Evolutionary conservation across 2,797 vertebrate genomes (phyloP).

Genomic region (Kryptolebias ocellatus): DNA sequence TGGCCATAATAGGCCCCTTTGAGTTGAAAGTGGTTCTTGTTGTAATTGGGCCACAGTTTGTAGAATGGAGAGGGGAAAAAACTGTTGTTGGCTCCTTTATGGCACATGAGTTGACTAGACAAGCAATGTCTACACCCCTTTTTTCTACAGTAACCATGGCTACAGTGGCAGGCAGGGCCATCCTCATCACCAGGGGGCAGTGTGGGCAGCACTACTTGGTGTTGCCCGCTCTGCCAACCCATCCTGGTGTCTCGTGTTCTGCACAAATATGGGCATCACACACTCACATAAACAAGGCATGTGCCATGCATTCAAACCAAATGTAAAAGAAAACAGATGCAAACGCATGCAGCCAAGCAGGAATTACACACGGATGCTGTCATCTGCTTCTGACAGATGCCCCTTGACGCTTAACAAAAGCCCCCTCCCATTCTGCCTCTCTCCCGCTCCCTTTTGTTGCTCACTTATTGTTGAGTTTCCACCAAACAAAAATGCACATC

Average conservation of each 20-base stretch:
- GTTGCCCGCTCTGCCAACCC: conserved; percentile 43
- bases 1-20: conserved; percentile 39
- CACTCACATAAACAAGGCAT: conserved; percentile 42
- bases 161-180: conserved; percentile 66
- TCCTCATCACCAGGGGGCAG: conserved; percentile 79
- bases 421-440: conserved; percentile 28
- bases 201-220: conserved; percentile 52
- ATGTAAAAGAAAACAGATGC: conserved; percentile 57
- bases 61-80: conserved; percentile 29
- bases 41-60: conserved; percentile 48
- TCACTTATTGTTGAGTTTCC: conserved; percentile 81
- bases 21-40: conserved; percentile 31
- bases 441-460: conserved; percentile 73
- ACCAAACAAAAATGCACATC: conserved; percentile 71
- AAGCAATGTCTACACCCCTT: conserved; percentile 59
- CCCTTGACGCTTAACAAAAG: conserved; percentile 69
- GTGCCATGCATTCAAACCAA: conserved; percentile 56
- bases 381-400: conserved; percentile 81
- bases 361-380: conserved; percentile 60
- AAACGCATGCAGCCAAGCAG: conserved; percentile 53
- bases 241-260: conserved; percentile 14
- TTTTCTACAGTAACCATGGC: conserved; percentile 77
- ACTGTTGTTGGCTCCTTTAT: conserved; percentile 50
- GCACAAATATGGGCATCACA: conserved; percentile 14
- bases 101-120: conserved; percentile 68